phyloP scores from a whole-genome alignment of 2,113 vertebrate species.

The Ageneiosus marmoratus region DNA sequence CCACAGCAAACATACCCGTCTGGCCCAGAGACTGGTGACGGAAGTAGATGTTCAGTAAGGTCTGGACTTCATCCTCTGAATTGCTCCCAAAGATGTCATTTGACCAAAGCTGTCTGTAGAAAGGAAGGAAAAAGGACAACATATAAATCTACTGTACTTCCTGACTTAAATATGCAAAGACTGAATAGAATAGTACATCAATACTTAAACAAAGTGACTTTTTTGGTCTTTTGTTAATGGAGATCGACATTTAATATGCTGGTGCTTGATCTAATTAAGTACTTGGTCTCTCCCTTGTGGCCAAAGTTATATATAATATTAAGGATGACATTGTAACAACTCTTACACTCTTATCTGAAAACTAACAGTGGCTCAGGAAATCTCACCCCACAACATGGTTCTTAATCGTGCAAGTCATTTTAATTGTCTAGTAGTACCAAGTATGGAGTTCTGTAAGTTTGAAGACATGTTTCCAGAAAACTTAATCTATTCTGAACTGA shows the following conservation, averaged over 20 bases:
- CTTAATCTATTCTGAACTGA: not conserved
- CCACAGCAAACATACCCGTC: conserved; percentile 93
- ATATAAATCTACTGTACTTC: not conserved
- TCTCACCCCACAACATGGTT: not conserved
- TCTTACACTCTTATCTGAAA: not conserved
- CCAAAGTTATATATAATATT: not conserved
- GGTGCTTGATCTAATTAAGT: not conserved
- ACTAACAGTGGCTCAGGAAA: not conserved
- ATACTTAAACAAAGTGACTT: not conserved
- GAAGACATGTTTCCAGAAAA: not conserved
- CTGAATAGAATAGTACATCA: not conserved
- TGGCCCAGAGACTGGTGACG: conserved; percentile 97
- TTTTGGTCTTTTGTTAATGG: not conserved
- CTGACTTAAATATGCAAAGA: not conserved
- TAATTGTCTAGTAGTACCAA: not conserved
- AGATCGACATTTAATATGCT: not conserved
- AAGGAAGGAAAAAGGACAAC: not conserved
- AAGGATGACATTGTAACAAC: not conserved
- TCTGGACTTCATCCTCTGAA: conserved; percentile 95
- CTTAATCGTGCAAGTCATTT: not conserved
- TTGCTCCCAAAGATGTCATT: conserved; percentile 91
- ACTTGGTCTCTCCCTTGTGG: conserved; percentile 11
- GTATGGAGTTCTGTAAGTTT: not conserved
- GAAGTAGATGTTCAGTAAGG: conserved; percentile 96
- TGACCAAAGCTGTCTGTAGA: conserved; percentile 89